Evolutionary conservation across 1,140 invertebrate species (phyloP).

Genomic region (Agraylea sexmaculata): DNA sequence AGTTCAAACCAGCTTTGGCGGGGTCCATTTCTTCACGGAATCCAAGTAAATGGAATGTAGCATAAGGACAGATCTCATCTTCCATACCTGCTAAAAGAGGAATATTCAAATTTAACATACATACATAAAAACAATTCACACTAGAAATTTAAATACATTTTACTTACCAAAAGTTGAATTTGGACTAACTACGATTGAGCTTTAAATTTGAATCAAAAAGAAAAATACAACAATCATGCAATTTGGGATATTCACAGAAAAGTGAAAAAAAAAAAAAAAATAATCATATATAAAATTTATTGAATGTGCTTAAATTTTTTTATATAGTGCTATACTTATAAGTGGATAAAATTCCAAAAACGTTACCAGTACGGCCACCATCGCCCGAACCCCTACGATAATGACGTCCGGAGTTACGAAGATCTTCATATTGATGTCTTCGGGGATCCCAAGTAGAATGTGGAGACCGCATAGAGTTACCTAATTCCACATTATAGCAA

Average conservation of each 20-base stretch:
- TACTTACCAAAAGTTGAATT: too few relatives aligned
- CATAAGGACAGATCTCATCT: conserved; percentile 89
- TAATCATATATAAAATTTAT: conserved; percentile 1
- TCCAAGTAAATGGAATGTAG: conserved; percentile 84
- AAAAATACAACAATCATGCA: neutral
- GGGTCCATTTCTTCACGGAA: conserved; percentile 93
- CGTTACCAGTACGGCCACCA: conserved; percentile 32
- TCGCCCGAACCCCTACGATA: conserved; percentile 30
- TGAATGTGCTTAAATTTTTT: neutral
- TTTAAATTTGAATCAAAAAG: neutral
- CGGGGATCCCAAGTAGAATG: conserved; percentile 80
- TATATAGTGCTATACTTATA: conserved; percentile 3
- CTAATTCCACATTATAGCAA: conserved; percentile 24
- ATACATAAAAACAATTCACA: neutral
- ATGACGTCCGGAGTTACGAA: conserved; percentile 26
- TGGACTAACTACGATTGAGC: neutral
- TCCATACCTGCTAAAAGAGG: conserved; percentile 61
- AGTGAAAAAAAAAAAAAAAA: conserved; percentile 2
- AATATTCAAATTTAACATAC: conserved; percentile 11
- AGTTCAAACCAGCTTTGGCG: conserved; percentile 64
- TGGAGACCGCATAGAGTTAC: conserved; percentile 44
- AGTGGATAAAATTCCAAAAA: conserved; percentile 3
- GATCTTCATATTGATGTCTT: conserved; percentile 74
- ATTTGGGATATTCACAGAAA: neutral
- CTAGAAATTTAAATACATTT: neutral